Conservation (phyloP, 2,113 vertebrate genomes). For the Epinephelus fuscoguttatus region DNA sequence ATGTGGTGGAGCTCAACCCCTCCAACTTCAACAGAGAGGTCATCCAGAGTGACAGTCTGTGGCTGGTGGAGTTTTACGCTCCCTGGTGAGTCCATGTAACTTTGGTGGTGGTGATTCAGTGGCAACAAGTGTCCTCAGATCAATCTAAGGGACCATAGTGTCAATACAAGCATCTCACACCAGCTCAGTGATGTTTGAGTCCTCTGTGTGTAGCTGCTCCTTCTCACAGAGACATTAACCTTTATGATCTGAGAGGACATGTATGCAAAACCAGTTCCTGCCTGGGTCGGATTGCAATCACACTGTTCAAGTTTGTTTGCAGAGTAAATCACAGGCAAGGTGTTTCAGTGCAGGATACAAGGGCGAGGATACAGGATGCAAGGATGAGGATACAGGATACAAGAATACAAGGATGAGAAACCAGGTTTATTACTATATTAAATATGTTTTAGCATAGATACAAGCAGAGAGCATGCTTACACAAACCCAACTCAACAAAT, state of each 20-base stretch:
- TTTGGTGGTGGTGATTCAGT: neutral
- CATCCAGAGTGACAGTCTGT: slow-evolving; percentile 92
- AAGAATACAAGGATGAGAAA: no score
- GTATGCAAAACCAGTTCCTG: slow-evolving; percentile 24
- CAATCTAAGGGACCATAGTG: neutral
- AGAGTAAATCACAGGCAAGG: neutral
- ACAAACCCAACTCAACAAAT: neutral
- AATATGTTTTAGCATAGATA: neutral
- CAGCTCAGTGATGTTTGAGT: neutral
- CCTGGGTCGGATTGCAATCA: neutral
- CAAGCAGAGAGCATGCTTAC: no score
- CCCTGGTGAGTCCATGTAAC: slow-evolving; percentile 90
- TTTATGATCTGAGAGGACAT: neutral
- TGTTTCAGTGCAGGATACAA: neutral
- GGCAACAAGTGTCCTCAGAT: slow-evolving; percentile 12
- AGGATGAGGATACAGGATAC: no score
- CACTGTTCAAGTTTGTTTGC: neutral
- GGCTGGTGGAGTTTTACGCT: slow-evolving; percentile 97
- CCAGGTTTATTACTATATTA: no score
- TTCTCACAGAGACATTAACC: neutral
- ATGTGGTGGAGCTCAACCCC: slow-evolving; percentile 93
- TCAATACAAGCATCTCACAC: neutral
- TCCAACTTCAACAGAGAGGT: slow-evolving; percentile 96
- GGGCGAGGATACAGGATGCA: neutral
- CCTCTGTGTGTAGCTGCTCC: neutral